Evolutionary conservation across 2,888 invertebrate species (phyloP), one percentile per base, ranked within the genome.

Genomic region (Thecophora atra): DNA sequence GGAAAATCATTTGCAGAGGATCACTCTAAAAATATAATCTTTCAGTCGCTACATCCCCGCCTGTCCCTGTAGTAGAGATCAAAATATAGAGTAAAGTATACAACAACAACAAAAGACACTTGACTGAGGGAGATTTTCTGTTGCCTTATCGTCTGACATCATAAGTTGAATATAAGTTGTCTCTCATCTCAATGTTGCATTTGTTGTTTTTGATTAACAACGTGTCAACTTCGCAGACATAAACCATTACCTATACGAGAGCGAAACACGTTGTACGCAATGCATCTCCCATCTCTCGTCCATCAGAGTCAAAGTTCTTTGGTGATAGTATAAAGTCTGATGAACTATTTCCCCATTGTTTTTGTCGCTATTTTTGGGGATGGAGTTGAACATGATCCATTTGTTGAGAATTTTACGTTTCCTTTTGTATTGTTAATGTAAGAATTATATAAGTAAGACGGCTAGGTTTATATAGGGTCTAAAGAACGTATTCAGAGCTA

Each of bases 171-270:
- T 37, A 26, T 7, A 17, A 3, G 17, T 17, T 17, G n/a, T 58
- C n/a, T 60, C 30, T 60, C 28, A 58, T 58, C 28, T 58, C 19
- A n/a, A 30, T 64, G 15, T 64, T 64, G 42, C 42, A 42, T 8
- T 62, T 26, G n/a, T 26, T 69, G 6, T 30, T 44, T 52, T 52
- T 84, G 83, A 85, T 83, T 83, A 84, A 85, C 84, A 85, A 82
- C 84, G 82, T 84, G 85, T 85, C 85, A 84, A 79, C 80, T 82
- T 79, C 78, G 78, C 76, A 82, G 84, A 85, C 84, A 82, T 81
- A 81, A 84, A 82, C 84, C 85, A 85, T 85, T 85, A 84, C 82
- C 85, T 83, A 82, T 79, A 80, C 77, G 42, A 58, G 56, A 64
- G 71, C 47, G 65, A 54, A 51, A 71, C 65, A 65, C 58, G 71